A percentile compares a stretch with the other conserved stretches of the same genome.
Conservation (phyloP, 2,113 vertebrate species). For the Amblyornis subalaris region DNA sequence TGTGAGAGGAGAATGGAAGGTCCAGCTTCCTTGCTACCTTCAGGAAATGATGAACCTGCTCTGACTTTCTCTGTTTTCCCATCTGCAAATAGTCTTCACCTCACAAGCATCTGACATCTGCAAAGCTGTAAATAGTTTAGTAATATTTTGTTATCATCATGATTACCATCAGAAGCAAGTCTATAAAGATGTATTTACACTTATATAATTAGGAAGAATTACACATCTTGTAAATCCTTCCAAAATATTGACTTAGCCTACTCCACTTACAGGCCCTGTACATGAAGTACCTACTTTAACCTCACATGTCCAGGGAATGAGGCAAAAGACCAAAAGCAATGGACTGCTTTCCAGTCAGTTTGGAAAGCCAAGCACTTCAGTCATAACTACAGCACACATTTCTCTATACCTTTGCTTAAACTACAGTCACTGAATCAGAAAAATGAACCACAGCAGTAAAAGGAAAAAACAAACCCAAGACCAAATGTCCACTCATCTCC, state of each 20-base stretch:
- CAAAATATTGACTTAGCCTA: not conserved
- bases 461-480: rapidly evolving
- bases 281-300: no score
- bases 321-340: not conserved
- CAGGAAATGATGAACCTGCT: not conserved
- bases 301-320: not conserved
- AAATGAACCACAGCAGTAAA: not conserved
- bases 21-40: not conserved
- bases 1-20: not conserved
- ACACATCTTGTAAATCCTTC: not conserved
- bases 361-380: not conserved
- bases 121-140: not conserved
- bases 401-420: not conserved
- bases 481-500: not conserved
- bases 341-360: not conserved
- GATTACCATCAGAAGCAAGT: not conserved
- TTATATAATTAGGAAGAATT: not conserved
- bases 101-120: not conserved
- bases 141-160: not conserved
- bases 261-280: not conserved
- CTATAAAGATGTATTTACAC: not conserved
- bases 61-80: not conserved
- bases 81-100: not conserved
- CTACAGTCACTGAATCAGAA: not conserved
- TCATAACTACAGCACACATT: not conserved